Evolutionary conservation across 1,140 invertebrate genomes (phyloP).

Genomic region (Pollicipes pollicipes): DNA sequence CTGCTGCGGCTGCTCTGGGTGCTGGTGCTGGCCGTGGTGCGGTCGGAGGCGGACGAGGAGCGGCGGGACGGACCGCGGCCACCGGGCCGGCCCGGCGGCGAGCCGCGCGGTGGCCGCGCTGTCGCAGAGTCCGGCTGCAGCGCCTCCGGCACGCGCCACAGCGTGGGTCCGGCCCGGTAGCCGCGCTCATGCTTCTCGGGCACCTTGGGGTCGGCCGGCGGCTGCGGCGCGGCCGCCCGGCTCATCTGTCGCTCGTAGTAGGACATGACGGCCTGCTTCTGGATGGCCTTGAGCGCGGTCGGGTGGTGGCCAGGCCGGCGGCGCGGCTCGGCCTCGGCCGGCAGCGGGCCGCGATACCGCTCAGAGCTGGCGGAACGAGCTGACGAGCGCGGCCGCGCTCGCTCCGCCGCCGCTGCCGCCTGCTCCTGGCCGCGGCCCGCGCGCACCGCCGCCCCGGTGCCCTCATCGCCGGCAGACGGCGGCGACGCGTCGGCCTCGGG

Average conservation of each 20-base stretch:
- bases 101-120: background rate
- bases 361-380: background rate
- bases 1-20: background rate
- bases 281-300: constrained; percentile 59
- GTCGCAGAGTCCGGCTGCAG: background rate
- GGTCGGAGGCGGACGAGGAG: background rate
- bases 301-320: background rate
- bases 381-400: background rate
- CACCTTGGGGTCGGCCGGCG: background rate
- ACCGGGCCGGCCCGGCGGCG: no score
- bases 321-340: background rate
- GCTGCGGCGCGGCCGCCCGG: constrained; percentile 21
- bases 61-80: background rate
- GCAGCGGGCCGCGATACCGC: background rate
- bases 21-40: background rate
- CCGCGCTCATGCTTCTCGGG: background rate
- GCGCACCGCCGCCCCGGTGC: background rate
- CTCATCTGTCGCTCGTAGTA: constrained; percentile 56
- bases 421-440: background rate
- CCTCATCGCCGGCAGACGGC: background rate
- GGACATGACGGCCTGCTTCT: constrained; percentile 65
- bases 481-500: background rate
- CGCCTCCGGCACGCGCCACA: background rate
- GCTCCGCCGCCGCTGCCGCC: background rate
- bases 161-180: background rate